Evolutionary conservation across 2,113 vertebrate species (phyloP).

Genomic region (Gymnogyps californianus): DNA sequence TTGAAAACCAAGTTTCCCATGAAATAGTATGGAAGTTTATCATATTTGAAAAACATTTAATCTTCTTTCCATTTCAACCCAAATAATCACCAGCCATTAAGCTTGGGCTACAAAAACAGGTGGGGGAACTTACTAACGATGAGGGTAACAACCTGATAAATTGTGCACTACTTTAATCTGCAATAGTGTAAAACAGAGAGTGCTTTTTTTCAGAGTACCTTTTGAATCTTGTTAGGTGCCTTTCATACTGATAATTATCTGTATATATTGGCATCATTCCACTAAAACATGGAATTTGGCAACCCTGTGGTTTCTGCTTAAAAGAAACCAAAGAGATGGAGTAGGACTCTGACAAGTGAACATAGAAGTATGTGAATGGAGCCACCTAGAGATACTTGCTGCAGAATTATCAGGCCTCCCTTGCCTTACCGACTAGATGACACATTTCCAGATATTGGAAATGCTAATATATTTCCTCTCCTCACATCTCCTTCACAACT

Average conservation of each 20-base stretch:
- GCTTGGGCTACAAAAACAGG: neutral
- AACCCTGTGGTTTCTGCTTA: neutral
- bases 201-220: neutral
- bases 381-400: slow-evolving; percentile 50
- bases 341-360: neutral
- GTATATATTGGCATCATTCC: neutral
- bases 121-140: neutral
- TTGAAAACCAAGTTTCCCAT: neutral
- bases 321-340: neutral
- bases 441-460: neutral
- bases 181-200: neutral
- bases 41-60: neutral
- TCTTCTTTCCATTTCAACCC: neutral
- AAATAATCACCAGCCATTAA: neutral
- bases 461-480: neutral
- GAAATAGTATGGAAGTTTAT: neutral
- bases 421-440: neutral
- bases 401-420: neutral
- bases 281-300: neutral
- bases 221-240: neutral
- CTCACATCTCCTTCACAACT: neutral
- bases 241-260: neutral
- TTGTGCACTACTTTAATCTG: neutral
- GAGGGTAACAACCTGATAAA: neutral
- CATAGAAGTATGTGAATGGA: slow-evolving; percentile 1